phyloP scores from a whole-genome alignment of 1,140 invertebrate genomes.

The Drosophila punjabiensis region DNA sequence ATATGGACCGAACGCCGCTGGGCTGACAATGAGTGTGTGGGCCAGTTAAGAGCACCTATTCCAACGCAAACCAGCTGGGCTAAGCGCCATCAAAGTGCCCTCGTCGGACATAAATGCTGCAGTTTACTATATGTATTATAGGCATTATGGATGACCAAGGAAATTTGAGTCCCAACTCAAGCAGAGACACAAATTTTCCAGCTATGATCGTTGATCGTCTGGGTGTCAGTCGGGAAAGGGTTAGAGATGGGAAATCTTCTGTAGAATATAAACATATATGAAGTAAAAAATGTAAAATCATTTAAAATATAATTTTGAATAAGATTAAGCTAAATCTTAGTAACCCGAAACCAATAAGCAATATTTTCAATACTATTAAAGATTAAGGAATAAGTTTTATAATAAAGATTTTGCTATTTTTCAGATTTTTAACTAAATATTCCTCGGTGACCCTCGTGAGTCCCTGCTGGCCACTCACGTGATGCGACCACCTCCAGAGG shows the following conservation, averaged over 20 bases:
- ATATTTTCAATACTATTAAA: no score
- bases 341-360: no score
- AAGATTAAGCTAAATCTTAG: no score
- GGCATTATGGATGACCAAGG: conserved; percentile 45
- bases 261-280: no score
- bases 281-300: no score
- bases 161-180: conserved; percentile 53
- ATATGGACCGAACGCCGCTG: conserved; percentile 60
- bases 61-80: conserved; percentile 25
- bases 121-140: conserved; percentile 76
- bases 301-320: no score
- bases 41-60: conserved; percentile 32
- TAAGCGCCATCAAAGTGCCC: conserved; percentile 68
- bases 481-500: conserved; percentile 31
- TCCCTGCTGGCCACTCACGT: conserved; percentile 23
- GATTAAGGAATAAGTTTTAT: no score
- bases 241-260: conserved; percentile 29
- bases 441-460: not conserved
- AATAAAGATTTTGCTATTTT: no score
- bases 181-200: conserved; percentile 52
- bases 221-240: conserved; percentile 5
- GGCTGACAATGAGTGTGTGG: conserved; percentile 69
- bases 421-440: not conserved
- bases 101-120: conserved; percentile 70
- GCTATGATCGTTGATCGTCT: conserved; percentile 53